Evolutionary conservation across 1,140 invertebrate genomes (phyloP), one percentile per base, ranked within the genome.

Genomic region (Zaprionus lachaisei): DNA sequence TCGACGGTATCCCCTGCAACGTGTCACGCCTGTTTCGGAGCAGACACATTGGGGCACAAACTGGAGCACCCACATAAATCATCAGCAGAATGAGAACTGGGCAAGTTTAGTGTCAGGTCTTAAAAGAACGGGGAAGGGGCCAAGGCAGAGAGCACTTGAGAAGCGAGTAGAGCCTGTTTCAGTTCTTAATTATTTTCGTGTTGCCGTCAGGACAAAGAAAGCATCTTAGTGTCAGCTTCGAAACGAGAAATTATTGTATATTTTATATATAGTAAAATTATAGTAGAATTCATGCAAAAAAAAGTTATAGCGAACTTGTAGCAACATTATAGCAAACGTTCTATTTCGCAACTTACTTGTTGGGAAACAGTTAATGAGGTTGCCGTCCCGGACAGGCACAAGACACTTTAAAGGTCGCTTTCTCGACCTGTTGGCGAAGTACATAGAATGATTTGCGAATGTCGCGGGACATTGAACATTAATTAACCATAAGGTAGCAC

Each of bases 401-500:
- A 17, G 5, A 41, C 38, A 41, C 41, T 47, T 17, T 47, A 17
- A 44, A 41, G 15, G 38, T 41, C 15, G 38, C 28, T 15, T 2
- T 12, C 24, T 62, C 31, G 58, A 47, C n/a, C 37, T 61, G 17
- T 15, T 37, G n/a, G 17, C 31, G 5, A 65, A 72, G 63, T 26
- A 34, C 31, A 3, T 11, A 55, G 55, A 77, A 81, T 73, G 79
- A 73, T 81, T 81, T 73, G 55, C 37, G 41, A 81, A 77, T 67
- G 79, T 76, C 73, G 55, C 31, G 60, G 6, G 41, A 66, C 74
- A 81, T 77, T 81, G 70, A 73, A 81, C 79, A 81, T 81, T 81
- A 81, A 81, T 81, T 81, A 81, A 81, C 79, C 67, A 69, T 81
- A 77, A 81, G 77, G 72, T 62, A 78, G 79, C 67, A 26, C 61